Evolutionary conservation across 2,113 vertebrate genomes (phyloP), one percentile per base, ranked within the genome.

Genomic region (Eulemur macaco): DNA sequence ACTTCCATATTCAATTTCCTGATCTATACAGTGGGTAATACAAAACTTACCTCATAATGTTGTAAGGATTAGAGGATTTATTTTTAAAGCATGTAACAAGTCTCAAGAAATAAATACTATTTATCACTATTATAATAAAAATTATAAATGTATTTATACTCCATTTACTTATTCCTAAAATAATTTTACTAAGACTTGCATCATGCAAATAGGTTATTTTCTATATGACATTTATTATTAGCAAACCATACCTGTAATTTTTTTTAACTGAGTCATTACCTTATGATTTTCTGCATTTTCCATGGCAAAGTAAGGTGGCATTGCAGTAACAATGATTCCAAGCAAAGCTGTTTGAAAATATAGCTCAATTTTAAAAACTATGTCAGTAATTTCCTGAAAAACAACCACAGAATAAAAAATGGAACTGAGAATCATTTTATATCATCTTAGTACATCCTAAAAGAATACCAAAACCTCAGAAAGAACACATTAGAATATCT

Each of bases 271-370:
- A 80, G 11, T 81, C 4, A 81, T 98, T 96, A 99, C 99, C 99
- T 99, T 99, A 96, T 99, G 98, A 98, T 99, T 99, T 54, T 99
- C 99, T 0, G 99, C 99, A 78, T 99, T 99, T 93, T 99, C 99
- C 99, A 99, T 99, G 27, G 99, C 99, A 20, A 99, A 99, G 93
- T 99, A 99, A 2, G 99, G 99, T 0, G 99, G 99, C 99, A 99
- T 99, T 0, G 99, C 99, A 7, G 99, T 99, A 12, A 99, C 99
- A 92, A 99, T 98, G 98, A 99, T 99, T 29, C 99, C 99, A 96
- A 99, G 99, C 2, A 99, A 98, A 96, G 99, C 99, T 0, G 99
- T 99, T 95, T 98, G 98, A 85, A 99, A 99, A 86, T 99, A 99
- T n/a, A 99, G 98, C 86, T 99, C 98, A 18, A 98, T 84, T 94